Conservation (phyloP, 1,140 invertebrate species). For the Drosophila repleta region DNA sequence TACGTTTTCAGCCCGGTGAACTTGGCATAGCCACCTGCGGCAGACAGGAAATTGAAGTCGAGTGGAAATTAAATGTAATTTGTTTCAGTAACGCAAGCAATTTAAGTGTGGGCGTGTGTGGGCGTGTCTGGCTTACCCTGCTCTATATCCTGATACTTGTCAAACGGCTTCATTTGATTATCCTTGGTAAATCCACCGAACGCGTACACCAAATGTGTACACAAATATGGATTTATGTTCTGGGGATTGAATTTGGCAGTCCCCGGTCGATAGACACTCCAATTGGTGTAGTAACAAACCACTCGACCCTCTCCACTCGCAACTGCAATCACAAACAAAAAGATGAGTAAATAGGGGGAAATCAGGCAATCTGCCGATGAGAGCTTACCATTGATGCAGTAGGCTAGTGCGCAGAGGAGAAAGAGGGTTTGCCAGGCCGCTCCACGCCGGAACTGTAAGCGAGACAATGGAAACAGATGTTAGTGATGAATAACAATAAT, state of each 20-base stretch:
- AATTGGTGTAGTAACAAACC: slow-evolving; percentile 97
- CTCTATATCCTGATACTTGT: slow-evolving; percentile 97
- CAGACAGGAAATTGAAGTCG: slow-evolving; percentile 56
- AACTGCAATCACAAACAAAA: slow-evolving; percentile 28
- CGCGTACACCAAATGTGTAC: slow-evolving; percentile 97
- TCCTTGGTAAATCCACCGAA: slow-evolving; percentile 97
- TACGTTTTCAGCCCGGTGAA: slow-evolving; percentile 96
- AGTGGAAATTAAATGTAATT: slow-evolving; percentile 29
- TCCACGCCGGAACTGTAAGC: slow-evolving; percentile 78
- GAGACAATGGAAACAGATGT: background rate
- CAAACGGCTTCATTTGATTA: slow-evolving; percentile 94
- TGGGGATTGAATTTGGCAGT: slow-evolving; percentile 96
- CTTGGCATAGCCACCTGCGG: slow-evolving; percentile 96
- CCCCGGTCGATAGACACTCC: slow-evolving; percentile 94
- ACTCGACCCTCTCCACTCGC: slow-evolving; percentile 87
- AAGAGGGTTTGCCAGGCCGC: slow-evolving; percentile 80
- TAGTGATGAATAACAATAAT: background rate
- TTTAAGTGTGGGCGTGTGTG: slow-evolving; percentile 16
- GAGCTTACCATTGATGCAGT: slow-evolving; percentile 78
- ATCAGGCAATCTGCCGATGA: background rate
- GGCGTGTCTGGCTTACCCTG: slow-evolving; percentile 88
- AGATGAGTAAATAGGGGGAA: background rate
- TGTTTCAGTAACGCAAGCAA: slow-evolving; percentile 6
- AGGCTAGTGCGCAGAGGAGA: slow-evolving; percentile 71
- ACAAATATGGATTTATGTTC: slow-evolving; percentile 97